Conservation (phyloP, 2,797 vertebrate genomes). For the Microcaecilia unicolor region DNA sequence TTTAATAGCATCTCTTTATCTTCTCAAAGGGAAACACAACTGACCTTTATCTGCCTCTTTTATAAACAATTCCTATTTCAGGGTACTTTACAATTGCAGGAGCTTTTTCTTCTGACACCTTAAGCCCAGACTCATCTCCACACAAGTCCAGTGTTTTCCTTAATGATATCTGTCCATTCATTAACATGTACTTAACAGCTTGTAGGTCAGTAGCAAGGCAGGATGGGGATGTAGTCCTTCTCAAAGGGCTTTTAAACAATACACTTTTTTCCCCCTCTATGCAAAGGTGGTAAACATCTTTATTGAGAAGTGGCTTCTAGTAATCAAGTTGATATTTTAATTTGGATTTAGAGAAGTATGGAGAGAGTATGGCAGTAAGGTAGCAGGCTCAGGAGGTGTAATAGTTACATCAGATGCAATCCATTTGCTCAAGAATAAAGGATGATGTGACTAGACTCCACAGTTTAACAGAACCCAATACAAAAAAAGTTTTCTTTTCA, state of each 20-base stretch:
- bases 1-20: constrained; percentile 31
- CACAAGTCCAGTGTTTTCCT: constrained; percentile 10
- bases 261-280: no score
- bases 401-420: no score
- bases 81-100: constrained; percentile 2
- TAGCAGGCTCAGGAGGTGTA: no score
- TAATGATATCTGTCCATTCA: constrained; percentile 25
- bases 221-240: constrained; percentile 17
- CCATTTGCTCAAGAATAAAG: no score
- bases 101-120: constrained; percentile 12
- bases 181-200: constrained; percentile 23
- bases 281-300: no score
- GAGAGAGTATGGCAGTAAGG: no score
- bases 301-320: no score
- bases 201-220: constrained; percentile 15
- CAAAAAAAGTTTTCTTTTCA: no score
- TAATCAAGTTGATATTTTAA: no score
- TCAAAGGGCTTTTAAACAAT: constrained; percentile 5
- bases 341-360: no score
- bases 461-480: no score
- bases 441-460: no score
- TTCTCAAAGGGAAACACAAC: constrained; percentile 14
- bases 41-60: constrained; percentile 27
- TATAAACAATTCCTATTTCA: constrained; percentile 28
- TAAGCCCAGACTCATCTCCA: constrained; percentile 18